A percentile compares a stretch with the other conserved stretches of the same genome.
Conservation (phyloP, 2,888 invertebrate species). For the Osedax frankpressi region DNA sequence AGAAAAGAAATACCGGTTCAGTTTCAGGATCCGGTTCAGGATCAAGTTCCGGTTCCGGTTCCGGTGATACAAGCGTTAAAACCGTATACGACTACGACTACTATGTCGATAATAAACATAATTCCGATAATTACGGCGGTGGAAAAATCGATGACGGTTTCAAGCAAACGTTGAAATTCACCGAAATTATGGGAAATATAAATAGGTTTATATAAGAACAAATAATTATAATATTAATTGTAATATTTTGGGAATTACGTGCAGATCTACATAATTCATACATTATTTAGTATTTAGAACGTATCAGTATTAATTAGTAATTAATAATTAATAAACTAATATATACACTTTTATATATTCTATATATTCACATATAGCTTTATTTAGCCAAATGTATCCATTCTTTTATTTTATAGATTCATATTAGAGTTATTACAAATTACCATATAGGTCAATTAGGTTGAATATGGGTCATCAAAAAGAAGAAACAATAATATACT, state of each 20-base stretch:
- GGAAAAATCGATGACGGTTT: background rate
- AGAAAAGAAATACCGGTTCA: background rate
- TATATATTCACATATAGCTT: no score
- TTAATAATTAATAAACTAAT: no score
- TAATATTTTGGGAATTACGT: no score
- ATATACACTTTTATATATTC: no score
- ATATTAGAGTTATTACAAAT: no score
- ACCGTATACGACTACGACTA: background rate
- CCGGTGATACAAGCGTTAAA: background rate
- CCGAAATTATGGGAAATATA: constrained; percentile 1
- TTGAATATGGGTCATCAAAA: constrained; percentile 5
- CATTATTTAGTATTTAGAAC: no score
- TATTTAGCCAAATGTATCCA: no score
- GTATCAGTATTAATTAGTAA: no score
- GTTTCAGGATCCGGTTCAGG: background rate
- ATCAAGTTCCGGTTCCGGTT: background rate
- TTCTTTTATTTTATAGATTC: no score
- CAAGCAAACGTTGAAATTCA: background rate
- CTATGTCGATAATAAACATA: background rate
- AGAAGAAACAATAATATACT: constrained; percentile 1
- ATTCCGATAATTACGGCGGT: background rate
- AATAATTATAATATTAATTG: no score
- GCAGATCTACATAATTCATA: no score
- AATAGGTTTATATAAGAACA: constrained; percentile 3
- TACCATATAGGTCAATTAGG: background rate